Evolutionary conservation across 2,797 vertebrate species (phyloP), one percentile per base, ranked within the genome.

Genomic region (Crax fasciolata): DNA sequence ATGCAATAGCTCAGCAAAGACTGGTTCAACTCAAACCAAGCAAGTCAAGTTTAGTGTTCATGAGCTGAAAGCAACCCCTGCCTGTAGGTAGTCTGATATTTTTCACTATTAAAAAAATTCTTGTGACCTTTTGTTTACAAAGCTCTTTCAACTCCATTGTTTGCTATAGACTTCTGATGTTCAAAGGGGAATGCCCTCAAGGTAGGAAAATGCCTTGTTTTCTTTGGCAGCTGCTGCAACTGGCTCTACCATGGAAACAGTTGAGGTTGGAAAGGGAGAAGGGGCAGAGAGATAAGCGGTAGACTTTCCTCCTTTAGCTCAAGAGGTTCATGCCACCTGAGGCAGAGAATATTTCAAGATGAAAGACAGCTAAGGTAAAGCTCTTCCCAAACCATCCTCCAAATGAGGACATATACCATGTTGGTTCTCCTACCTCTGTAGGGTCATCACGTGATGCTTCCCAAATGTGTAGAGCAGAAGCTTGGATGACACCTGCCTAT

Each of bases 181-280:
- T 96, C 85, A 82, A 93, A 94, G 96, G 91, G 94, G 94, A 97
- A 97, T 97, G 91, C 93, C 95, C 95, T 95, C 74, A 85, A 95
- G 96, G 96, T 96, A 94, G 93, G 89, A 95, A 96, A 96, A 93
- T 94, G 72, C 58, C 84, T 85, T 97, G 96, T 96, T 96, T 95
- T 95, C 77, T 95, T 96, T 97, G 96, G 96, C 95, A 82, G 83
- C 14, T 30, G 30, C 66, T 63, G 18, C 41, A 84, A 74, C 77
- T 74, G 80, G 43, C 93, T 94, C 71, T 48, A 27, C 57, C 59
- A 17, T 88, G 83, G 93, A 93, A 94, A 84, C 52, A 67, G 74
- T 63, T 91, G 87, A 65, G 59, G 16, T 63, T 93, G 86, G 72
- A 84, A 89, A 91, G 61, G 72, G 71, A 92, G 58, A 85, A 87